These are phyloP conservation scores for Leptopilina boulardi DNA, from an alignment of 1,140 invertebrate species.

Conservation along the genomic window DNA sequence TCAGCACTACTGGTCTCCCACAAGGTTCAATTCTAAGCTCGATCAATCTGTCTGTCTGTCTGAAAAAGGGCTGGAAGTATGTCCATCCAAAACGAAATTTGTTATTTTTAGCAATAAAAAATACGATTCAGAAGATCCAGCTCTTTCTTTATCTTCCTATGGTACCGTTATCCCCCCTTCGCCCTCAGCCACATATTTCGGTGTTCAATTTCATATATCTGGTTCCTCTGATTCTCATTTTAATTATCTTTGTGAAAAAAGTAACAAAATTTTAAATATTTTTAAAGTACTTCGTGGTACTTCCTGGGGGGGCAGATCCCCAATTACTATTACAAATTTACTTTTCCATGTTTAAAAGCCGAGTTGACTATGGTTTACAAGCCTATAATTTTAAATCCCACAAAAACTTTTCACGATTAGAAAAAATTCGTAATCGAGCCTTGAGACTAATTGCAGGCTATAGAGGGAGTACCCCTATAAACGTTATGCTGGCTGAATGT, in stretches of 20 bases:
- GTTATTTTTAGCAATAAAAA: too few relatives aligned
- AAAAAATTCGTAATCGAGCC: constrained; percentile 45
- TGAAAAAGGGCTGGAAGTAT: too few relatives aligned
- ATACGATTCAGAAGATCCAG: too few relatives aligned
- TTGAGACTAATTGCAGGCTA: constrained; percentile 40
- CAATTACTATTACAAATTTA: constrained; percentile 39
- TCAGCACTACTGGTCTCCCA: neutral
- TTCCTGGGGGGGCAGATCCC: constrained; percentile 49
- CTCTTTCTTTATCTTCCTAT: too few relatives aligned
- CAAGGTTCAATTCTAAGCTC: neutral
- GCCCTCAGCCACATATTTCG: too few relatives aligned
- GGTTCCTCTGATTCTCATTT: constrained; percentile 42
- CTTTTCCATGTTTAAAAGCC: constrained; percentile 41
- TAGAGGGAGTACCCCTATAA: constrained; percentile 41
- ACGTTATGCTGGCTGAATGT: constrained; percentile 43
- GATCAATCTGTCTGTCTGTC: too few relatives aligned
- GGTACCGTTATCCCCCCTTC: too few relatives aligned
- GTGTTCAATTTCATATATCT: too few relatives aligned
- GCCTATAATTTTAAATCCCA: constrained; percentile 16
- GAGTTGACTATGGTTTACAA: constrained; percentile 47
- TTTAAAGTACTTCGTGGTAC: constrained; percentile 44
- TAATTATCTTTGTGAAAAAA: constrained; percentile 37
- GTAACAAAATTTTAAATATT: constrained; percentile 39
- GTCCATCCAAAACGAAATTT: too few relatives aligned
- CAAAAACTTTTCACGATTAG: constrained; percentile 37